Percentiles rank a stretch among this genome's conserved stretches.
phyloP scores from a whole-genome alignment of 2,797 vertebrate genomes.

The Lagodon rhomboides region DNA sequence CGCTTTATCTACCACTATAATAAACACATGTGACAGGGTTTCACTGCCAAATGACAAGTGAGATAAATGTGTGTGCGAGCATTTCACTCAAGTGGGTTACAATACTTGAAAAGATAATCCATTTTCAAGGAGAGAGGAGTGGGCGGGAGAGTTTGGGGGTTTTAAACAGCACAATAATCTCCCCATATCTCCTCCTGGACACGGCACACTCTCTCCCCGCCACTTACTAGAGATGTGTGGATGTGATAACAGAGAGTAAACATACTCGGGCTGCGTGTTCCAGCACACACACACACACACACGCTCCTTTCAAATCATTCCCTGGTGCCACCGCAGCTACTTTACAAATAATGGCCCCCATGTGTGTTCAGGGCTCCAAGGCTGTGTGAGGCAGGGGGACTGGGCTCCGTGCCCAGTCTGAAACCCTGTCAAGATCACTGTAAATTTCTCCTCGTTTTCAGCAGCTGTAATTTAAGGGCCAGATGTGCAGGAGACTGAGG shows the following conservation, averaged over 20 bases:
- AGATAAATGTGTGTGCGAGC: constrained; percentile 72
- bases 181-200: constrained; percentile 69
- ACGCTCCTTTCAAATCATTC: constrained; percentile 81
- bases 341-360: constrained; percentile 88
- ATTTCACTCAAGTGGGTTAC: constrained; percentile 78
- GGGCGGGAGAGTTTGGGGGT: constrained; percentile 56
- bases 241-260: constrained; percentile 80
- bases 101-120: constrained; percentile 79
- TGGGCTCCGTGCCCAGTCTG: constrained; percentile 86
- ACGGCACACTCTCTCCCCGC: constrained; percentile 58
- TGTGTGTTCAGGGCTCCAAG: constrained; percentile 84
- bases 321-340: constrained; percentile 85
- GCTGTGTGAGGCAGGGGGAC: constrained; percentile 80
- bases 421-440: constrained; percentile 85
- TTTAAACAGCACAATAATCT: constrained; percentile 76
- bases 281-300: constrained; percentile 49
- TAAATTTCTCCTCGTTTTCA: constrained; percentile 87
- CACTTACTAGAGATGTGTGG: constrained; percentile 77
- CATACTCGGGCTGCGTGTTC: constrained; percentile 75
- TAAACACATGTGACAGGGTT: constrained; percentile 66
- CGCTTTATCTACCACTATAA: constrained; percentile 56
- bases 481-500: constrained; percentile 85
- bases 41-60: constrained; percentile 65
- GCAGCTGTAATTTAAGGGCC: constrained; percentile 85
- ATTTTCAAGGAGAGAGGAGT: constrained; percentile 65